Evolutionary conservation across 2,797 vertebrate species (phyloP), one percentile per base, ranked within the genome.

Genomic region (Falco biarmicus): DNA sequence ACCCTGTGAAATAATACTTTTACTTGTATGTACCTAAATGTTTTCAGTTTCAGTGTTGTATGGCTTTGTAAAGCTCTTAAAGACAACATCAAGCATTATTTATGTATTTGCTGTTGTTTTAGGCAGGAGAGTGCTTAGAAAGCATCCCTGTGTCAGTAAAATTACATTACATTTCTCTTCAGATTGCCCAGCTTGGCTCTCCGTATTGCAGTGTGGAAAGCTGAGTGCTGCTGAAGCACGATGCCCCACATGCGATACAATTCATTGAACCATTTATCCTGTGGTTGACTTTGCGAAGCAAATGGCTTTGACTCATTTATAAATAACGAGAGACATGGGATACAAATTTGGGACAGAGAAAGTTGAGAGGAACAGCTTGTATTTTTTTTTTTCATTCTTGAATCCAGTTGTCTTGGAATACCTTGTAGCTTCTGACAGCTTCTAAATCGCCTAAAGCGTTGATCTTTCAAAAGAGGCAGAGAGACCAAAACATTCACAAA

Each of bases 381-480:
- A 20, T 78, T 71, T 74, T 91, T 66, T 69, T 91, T 66, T 69
- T 41, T 15, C 41, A 19, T 64, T 69, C 76, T 93, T 83, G 51
- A 59, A 65, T 79, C 43, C 59, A 80, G 71, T 90, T 93, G 60
- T 69, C 69, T 85, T 89, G 29, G 57, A 93, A 60, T 56, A 87
- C 74, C 79, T 74, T 60, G 39, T 87, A 88, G 37, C 66, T 81
- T n/a, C 79, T 77, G 73, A 60, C 80, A 66, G 50, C 87, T 68
- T 61, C 47, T 74, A 41, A 37, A 37, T 86, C 9, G 4, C 64
- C 64, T 77, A 57, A 92, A 97, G 93, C 9, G 6, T 32, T 65
- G n/a, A 66, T 95, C 84, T 93, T 89, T 95, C 12, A 15, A 84
- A 97, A 77, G 90, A 85, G 69, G 9, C 84, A 76, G 70, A 78